Base-by-base conservation (phyloP, 2,888 invertebrate genomes). In the Athalia circularis region DNA sequence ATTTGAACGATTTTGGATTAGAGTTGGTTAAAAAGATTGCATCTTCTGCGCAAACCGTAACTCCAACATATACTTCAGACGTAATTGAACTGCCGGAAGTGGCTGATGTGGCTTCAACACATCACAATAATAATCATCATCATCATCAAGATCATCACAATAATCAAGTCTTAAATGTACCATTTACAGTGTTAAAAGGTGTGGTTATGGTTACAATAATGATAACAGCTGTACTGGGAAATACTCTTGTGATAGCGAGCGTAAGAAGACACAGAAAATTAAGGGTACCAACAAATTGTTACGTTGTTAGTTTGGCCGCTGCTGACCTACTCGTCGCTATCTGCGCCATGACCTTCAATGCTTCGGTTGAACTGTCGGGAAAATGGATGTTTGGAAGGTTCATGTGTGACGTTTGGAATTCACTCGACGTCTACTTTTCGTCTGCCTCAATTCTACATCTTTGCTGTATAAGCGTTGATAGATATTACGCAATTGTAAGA, bases 331-430 rank as follows among this genome's bases (percentile, higher is more conserved):
- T 98, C 81, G 98, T 98, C 68, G 98, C 98, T 1, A 91, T 97
- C 75, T 96, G 97, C 87, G 97, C 97, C 83, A 97, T 97, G 97
- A 96, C 96, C 78, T 97, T 97, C 90, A 97, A 97, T 91, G 96
- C 97, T 52, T 96, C 95, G 85, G 95, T 96, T 8, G 96, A 96
- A 90, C 91, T 96, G 67, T 95, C 95, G 59, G 94, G 94, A 77
- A 95, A 96, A 72, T 98, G 98, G 98, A 92, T 96, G 84, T 97
- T 98, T 88, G 96, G 97, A 8, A 93, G 94, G 86, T 92, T 95
- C 85, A 96, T 98, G 95, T 98, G 98, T 92, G 97, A 98, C 92
- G 94, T 98, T 77, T 98, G 96, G 94, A 98, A 97, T 90, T 96
- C 97, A 54, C 93, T 98, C 82, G 98, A 98, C 90, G 98, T 98